phyloP scores from a whole-genome alignment of 2,888 invertebrate genomes.

The Sarcophaga variegata region DNA sequence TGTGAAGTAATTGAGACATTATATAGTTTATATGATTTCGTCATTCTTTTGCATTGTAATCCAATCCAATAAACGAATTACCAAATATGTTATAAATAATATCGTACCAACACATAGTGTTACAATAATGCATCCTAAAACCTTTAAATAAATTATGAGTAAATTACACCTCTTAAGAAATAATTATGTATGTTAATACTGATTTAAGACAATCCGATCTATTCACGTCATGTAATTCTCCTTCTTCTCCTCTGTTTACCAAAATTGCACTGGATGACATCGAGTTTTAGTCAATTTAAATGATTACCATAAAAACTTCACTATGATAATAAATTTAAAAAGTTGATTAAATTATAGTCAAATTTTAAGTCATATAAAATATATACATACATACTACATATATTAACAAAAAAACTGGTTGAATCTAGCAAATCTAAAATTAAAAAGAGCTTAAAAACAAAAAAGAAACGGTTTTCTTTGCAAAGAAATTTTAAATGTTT shows the following conservation, averaged over 20 bases:
- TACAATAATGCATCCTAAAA: conserved; percentile 8
- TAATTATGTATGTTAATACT: background rate
- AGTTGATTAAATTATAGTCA: no score
- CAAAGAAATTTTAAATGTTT: no score
- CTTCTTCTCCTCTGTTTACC: no score
- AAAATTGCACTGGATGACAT: no score
- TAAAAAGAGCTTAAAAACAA: no score
- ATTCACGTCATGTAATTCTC: background rate
- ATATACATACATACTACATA: no score
- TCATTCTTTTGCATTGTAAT: background rate
- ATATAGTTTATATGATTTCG: background rate
- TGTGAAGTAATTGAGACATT: background rate
- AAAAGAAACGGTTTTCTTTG: no score
- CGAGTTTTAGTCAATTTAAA: background rate
- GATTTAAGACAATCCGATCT: background rate
- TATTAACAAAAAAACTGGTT: no score
- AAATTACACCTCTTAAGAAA: conserved; percentile 1
- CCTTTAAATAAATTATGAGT: background rate
- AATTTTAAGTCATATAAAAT: no score
- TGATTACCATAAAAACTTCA: background rate
- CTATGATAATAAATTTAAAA: no score
- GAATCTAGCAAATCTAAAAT: no score
- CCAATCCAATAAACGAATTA: background rate
- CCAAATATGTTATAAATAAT: background rate
- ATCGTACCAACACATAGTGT: background rate